phyloP scores from a whole-genome alignment of 2,113 vertebrate species.

The Egretta garzetta region DNA sequence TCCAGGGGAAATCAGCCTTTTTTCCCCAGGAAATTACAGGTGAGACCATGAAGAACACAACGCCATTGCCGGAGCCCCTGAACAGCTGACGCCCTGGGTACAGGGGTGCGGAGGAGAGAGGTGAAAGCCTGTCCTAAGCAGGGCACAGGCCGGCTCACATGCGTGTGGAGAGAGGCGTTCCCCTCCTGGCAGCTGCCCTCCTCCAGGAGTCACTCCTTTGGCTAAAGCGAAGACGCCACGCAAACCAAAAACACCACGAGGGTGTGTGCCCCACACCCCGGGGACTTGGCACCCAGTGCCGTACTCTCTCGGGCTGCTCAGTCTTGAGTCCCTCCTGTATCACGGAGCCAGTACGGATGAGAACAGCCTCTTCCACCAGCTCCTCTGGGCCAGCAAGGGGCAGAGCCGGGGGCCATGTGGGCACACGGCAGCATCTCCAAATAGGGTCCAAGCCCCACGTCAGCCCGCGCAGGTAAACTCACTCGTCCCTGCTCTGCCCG shows the following conservation, averaged over 20 bases:
- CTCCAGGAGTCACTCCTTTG: background rate
- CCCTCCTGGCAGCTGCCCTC: background rate
- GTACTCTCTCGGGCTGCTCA: background rate
- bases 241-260: background rate
- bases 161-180: accelerated
- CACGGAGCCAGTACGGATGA: accelerated
- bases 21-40: background rate
- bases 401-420: accelerated
- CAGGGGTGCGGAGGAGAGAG: background rate
- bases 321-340: background rate
- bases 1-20: background rate
- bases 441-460: background rate
- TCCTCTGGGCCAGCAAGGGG: background rate
- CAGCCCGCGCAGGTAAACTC: background rate
- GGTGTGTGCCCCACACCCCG: accelerated
- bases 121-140: background rate
- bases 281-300: background rate
- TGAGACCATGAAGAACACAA: background rate
- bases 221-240: background rate
- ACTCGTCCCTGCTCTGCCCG: background rate
- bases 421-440: accelerated
- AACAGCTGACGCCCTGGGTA: background rate
- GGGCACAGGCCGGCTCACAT: background rate
- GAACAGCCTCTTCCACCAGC: background rate
- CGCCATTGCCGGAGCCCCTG: accelerated